phyloP scores from a whole-genome alignment of 2,113 vertebrate species.

The Psilopogon haemacephalus region DNA sequence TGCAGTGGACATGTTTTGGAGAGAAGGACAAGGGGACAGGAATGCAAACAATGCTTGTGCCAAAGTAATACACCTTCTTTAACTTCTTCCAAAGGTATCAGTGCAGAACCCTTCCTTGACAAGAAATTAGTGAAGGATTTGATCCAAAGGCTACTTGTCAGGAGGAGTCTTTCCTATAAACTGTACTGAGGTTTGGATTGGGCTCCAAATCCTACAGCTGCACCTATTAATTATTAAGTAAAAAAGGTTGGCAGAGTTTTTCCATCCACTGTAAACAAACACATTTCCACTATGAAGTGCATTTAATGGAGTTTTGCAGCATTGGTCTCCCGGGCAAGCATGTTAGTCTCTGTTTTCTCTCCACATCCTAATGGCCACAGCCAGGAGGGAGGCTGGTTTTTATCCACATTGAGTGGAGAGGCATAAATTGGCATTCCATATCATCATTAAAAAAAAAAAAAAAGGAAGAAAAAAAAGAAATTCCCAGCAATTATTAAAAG shows the following conservation, averaged over 20 bases:
- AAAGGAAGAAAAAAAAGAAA: conserved; percentile 77
- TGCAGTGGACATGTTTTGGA: background rate
- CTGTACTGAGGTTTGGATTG: background rate
- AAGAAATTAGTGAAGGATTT: background rate
- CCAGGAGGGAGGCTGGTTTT: conserved; percentile 69
- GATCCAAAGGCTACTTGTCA: background rate
- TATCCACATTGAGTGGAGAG: conserved; percentile 67
- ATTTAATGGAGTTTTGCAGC: conserved; percentile 59
- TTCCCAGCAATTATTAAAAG: conserved; percentile 85
- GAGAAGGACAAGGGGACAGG: background rate
- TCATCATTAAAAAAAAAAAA: conserved; percentile 83
- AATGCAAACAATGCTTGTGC: background rate
- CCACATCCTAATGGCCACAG: conserved; percentile 76
- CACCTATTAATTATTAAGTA: conserved; percentile 33
- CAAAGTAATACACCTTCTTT: background rate
- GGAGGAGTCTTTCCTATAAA: background rate
- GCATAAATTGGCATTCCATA: conserved; percentile 84
- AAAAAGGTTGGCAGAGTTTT: conserved; percentile 43
- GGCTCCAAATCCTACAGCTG: background rate
- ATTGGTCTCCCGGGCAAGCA: conserved; percentile 68
- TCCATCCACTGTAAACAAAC: conserved; percentile 38
- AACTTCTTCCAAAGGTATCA: background rate
- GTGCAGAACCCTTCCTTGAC: background rate
- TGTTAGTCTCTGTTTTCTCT: conserved; percentile 70
- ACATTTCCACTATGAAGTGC: conserved; percentile 38